A percentile compares a stretch with the other conserved stretches of the same genome.
These are phyloP conservation scores for Oncorhynchus kisutch DNA, from an alignment of 2,113 vertebrate species.

Conservation along the genomic window DNA sequence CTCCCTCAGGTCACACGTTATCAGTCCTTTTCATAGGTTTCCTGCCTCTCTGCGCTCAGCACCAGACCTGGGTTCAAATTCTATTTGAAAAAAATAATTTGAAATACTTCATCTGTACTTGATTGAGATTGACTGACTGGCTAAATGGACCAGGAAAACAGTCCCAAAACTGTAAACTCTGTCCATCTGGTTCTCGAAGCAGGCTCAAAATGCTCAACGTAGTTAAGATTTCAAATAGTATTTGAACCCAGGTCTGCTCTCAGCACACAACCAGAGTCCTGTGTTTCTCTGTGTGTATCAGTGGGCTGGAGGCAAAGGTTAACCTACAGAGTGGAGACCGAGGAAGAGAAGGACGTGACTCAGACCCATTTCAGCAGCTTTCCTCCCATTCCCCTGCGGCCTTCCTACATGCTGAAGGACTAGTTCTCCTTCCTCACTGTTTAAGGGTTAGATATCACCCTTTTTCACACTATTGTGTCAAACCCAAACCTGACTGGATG, in stretches of 20 bases:
- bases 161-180: too few relatives aligned
- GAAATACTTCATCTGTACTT: too few relatives aligned
- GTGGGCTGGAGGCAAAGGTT: constrained; percentile 35
- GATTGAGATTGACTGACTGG: too few relatives aligned
- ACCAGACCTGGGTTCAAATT: too few relatives aligned
- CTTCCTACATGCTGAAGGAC: neutral
- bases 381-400: constrained; percentile 1
- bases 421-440: neutral
- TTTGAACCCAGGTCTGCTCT: too few relatives aligned
- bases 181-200: too few relatives aligned
- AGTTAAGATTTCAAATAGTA: too few relatives aligned
- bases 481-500: too few relatives aligned
- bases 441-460: neutral
- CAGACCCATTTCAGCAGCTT: constrained; percentile 39
- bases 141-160: too few relatives aligned
- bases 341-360: constrained; percentile 56
- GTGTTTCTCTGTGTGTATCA: constrained; percentile 8
- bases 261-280: neutral
- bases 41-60: constrained; percentile 36
- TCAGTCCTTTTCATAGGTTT: constrained; percentile 54
- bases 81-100: too few relatives aligned
- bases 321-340: constrained; percentile 49
- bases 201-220: too few relatives aligned
- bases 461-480: neutral
- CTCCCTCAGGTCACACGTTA: constrained; percentile 41